phyloP scores from a whole-genome alignment of 2,113 vertebrate genomes.

The Mohoua ochrocephala region DNA sequence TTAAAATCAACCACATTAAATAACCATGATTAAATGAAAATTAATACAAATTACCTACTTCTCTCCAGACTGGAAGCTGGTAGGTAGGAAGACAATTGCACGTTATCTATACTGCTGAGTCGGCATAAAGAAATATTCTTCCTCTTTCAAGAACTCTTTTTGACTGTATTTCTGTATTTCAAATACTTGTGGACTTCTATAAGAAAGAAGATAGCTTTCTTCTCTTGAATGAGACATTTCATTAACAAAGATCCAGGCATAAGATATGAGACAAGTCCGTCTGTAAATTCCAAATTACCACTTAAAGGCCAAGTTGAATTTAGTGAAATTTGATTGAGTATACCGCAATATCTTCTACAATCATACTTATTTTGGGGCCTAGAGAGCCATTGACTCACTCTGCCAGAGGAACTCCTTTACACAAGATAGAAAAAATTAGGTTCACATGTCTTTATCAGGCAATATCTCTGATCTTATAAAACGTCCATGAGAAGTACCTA shows the following conservation, averaged over 20 bases:
- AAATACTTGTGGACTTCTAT: background rate
- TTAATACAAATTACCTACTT: background rate
- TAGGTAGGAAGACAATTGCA: background rate
- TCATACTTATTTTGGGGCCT: background rate
- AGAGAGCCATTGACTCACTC: background rate
- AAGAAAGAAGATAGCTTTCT: background rate
- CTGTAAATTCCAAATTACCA: background rate
- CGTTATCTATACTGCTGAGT: background rate
- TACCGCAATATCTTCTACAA: background rate
- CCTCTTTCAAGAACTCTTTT: background rate
- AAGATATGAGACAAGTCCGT: background rate
- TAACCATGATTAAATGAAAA: background rate
- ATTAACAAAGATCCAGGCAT: background rate
- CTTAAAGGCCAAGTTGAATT: background rate
- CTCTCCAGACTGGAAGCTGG: background rate
- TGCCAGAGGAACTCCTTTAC: background rate
- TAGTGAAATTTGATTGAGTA: background rate
- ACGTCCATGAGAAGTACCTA: background rate
- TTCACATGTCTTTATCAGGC: background rate
- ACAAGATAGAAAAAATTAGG: background rate
- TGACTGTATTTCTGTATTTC: background rate
- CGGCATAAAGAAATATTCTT: background rate
- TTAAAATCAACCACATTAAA: background rate
- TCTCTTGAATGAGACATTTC: background rate
- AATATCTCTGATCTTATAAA: background rate